Evolutionary conservation across 2,888 invertebrate genomes (phyloP).

Genomic region (Scaptomyza flava): DNA sequence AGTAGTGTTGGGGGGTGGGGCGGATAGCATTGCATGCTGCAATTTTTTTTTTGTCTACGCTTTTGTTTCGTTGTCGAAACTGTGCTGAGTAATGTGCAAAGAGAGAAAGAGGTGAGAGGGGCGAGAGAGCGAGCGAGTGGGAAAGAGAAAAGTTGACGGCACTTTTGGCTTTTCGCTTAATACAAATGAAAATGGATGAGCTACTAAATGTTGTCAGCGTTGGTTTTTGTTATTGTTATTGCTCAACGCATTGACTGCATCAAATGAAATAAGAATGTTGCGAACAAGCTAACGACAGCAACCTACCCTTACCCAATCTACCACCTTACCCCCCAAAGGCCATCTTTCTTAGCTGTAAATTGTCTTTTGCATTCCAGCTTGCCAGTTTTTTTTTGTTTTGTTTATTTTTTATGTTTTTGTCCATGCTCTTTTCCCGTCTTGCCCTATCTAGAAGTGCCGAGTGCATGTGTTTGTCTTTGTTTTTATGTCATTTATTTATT

Average conservation of each 20-base stretch:
- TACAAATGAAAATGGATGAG: slow-evolving; percentile 81
- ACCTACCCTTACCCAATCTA: not conserved
- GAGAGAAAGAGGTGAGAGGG: not conserved
- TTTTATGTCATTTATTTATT: slow-evolving; percentile 76
- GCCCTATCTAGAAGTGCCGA: not conserved
- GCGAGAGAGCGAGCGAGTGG: slow-evolving; percentile 8
- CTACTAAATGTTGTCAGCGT: slow-evolving; percentile 72
- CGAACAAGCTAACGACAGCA: slow-evolving; percentile 62
- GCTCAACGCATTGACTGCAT: slow-evolving; percentile 56
- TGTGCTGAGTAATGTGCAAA: slow-evolving; percentile 49
- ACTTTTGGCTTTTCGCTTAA: slow-evolving; percentile 71
- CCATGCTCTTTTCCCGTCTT: not conserved
- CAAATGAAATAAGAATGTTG: slow-evolving; percentile 69
- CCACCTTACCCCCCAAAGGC: not conserved
- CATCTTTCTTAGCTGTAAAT: slow-evolving; percentile 37
- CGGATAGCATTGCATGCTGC: slow-evolving; percentile 22
- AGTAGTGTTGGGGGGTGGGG: too few species aligned
- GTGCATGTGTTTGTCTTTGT: slow-evolving; percentile 68
- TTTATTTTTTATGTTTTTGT: slow-evolving; percentile 5
- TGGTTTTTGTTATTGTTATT: slow-evolving; percentile 23
- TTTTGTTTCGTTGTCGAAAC: slow-evolving; percentile 37
- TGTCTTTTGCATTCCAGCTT: slow-evolving; percentile 40
- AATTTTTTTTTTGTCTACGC: slow-evolving; percentile 19
- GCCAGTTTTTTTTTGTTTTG: slow-evolving; percentile 9
- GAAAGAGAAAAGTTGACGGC: slow-evolving; percentile 47